Conservation (phyloP, 2,888 invertebrate genomes). For the Lasioglossum oenotherae region DNA sequence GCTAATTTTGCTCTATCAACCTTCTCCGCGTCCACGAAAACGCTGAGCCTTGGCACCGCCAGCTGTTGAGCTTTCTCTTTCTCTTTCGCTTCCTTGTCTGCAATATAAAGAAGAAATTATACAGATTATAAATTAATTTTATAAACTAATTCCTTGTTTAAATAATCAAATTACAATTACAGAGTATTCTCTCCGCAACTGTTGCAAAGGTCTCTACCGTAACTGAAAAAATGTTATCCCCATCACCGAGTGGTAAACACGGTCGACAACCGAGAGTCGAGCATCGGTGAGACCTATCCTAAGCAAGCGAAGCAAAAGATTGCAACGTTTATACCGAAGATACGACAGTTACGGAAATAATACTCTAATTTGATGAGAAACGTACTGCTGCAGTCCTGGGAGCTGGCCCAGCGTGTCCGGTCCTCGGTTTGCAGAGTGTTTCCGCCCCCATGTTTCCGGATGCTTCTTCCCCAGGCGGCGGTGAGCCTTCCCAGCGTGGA, state of each 20-base stretch:
- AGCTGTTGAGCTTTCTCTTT: conserved; percentile 89
- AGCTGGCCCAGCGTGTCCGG: conserved; percentile 96
- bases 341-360: too few species aligned
- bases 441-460: conserved; percentile 93
- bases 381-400: conserved; percentile 96
- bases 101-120: conserved; percentile 65
- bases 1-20: conserved; percentile 96
- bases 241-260: too few species aligned
- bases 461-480: conserved; percentile 95
- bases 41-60: conserved; percentile 94
- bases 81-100: conserved; percentile 93
- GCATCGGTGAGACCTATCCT: too few species aligned
- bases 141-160: too few species aligned
- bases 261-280: too few species aligned
- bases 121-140: too few species aligned
- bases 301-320: too few species aligned
- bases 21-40: conserved; percentile 97
- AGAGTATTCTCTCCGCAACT: too few species aligned
- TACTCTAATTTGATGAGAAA: conserved; percentile 8
- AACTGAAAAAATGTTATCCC: too few species aligned
- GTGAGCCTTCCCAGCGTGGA: conserved; percentile 95
- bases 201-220: too few species aligned
- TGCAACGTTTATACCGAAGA: too few species aligned
- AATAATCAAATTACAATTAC: too few species aligned
- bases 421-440: conserved; percentile 93